Conservation (phyloP, 2,888 invertebrate genomes). For the Isotomurus palustris region DNA sequence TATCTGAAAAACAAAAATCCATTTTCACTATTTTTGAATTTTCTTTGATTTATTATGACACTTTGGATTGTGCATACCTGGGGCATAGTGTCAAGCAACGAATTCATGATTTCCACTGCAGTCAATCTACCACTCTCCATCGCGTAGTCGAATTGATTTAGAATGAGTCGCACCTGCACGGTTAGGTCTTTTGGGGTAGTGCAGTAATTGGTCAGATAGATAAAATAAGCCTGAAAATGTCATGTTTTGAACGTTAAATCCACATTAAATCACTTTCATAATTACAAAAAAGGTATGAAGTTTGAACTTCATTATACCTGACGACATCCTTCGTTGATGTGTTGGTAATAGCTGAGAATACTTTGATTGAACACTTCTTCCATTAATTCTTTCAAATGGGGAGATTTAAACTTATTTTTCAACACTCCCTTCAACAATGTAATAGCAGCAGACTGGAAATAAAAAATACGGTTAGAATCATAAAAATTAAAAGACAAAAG, state of each 20-base stretch:
- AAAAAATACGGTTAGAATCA: background rate
- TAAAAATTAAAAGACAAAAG: background rate
- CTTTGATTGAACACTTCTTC: constrained; percentile 36
- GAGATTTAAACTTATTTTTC: constrained; percentile 29
- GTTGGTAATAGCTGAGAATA: constrained; percentile 35
- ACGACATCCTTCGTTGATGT: constrained; percentile 37
- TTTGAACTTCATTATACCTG: constrained; percentile 12
- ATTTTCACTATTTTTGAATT: background rate
- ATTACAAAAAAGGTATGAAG: background rate
- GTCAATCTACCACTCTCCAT: constrained; percentile 29
- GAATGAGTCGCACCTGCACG: constrained; percentile 29
- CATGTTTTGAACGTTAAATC: background rate
- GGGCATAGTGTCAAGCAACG: constrained; percentile 26
- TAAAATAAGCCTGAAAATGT: constrained; percentile 26
- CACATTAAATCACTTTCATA: background rate
- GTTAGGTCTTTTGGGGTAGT: constrained; percentile 32
- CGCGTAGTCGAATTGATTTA: constrained; percentile 28
- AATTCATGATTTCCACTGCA: constrained; percentile 28
- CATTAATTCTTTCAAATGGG: constrained; percentile 29
- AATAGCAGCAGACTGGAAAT: constrained; percentile 29
- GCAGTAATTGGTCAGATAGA: constrained; percentile 33
- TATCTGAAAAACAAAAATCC: constrained; percentile 6
- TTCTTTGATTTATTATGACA: background rate
- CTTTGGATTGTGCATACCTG: constrained; percentile 14
- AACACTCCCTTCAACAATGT: constrained; percentile 35